Percentiles rank a stretch among this genome's conserved stretches.
These are phyloP conservation scores for Pterostichus niger DNA, from an alignment of 2,888 invertebrate genomes.

Conservation along the genomic window DNA sequence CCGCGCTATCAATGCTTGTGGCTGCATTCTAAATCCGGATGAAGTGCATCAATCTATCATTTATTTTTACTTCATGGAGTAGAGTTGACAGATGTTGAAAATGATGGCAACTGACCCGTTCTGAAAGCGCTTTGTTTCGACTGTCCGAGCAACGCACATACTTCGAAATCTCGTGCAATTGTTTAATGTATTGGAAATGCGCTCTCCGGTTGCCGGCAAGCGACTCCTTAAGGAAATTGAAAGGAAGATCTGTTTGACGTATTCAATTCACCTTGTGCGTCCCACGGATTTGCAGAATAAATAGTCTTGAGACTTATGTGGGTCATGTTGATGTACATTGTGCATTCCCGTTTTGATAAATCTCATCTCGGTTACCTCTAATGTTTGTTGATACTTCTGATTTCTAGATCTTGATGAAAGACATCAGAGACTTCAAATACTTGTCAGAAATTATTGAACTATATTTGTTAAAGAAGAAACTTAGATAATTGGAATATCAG, in stretches of 20 bases:
- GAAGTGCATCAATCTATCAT: neutral
- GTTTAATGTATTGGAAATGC: conserved; percentile 63
- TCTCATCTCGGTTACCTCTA: too few species aligned
- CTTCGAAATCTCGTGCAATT: conserved; percentile 39
- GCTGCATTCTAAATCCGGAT: neutral
- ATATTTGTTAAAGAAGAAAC: too few species aligned
- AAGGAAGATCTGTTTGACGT: conserved; percentile 61
- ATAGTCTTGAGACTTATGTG: neutral
- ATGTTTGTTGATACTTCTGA: too few species aligned
- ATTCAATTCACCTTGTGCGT: conserved; percentile 32
- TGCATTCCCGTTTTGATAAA: too few species aligned
- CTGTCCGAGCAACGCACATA: conserved; percentile 31
- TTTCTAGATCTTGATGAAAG: too few species aligned
- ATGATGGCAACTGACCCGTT: conserved; percentile 10
- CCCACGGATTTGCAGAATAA: conserved; percentile 14
- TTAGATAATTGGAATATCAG: too few species aligned
- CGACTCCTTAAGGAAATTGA: conserved; percentile 58
- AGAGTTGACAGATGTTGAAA: conserved; percentile 3
- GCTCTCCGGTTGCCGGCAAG: conserved; percentile 7
- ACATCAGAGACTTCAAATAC: too few species aligned
- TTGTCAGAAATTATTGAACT: too few species aligned
- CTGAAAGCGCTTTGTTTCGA: conserved; percentile 34
- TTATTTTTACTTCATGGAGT: neutral
- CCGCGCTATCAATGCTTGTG: neutral
- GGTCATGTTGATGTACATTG: too few species aligned